These are phyloP conservation scores for Gymnogyps californianus DNA, from an alignment of 2,113 vertebrate species.

Conservation along the genomic window DNA sequence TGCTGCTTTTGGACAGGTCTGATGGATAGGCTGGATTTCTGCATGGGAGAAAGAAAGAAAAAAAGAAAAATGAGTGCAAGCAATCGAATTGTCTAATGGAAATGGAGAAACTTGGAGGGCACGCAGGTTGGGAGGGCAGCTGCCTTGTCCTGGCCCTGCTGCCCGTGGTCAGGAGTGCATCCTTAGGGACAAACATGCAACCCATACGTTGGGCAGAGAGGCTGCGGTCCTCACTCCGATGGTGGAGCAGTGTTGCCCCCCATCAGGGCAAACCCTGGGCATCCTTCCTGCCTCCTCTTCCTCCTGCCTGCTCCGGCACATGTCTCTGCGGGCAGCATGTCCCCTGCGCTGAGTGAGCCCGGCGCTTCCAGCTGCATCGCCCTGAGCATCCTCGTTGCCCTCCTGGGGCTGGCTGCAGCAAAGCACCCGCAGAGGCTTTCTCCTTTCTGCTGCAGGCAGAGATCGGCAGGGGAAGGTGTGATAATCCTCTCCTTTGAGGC, in stretches of 20 bases:
- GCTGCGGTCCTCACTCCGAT: accelerated
- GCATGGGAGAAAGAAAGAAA: not conserved
- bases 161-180: not conserved
- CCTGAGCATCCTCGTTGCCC: not conserved
- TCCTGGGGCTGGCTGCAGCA: not conserved
- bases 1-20: not conserved
- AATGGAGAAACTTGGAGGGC: not conserved
- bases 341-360: not conserved
- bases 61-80: not conserved
- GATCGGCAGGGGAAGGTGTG: not conserved
- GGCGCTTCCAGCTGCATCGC: accelerated
- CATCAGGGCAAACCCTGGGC: not conserved
- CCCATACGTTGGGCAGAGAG: accelerated
- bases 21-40: not conserved
- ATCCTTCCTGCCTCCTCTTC: not conserved
- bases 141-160: not conserved
- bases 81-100: not conserved
- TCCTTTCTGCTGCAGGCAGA: not conserved
- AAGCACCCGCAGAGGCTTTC: not conserved
- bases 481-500: not conserved
- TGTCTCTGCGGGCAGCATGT: not conserved
- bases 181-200: not conserved
- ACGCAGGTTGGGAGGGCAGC: not conserved
- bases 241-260: not conserved
- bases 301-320: not conserved